A percentile compares a stretch with the other conserved stretches of the same genome.
Conservation (phyloP, 2,113 vertebrate species). For the Epinephelus fuscoguttatus region DNA sequence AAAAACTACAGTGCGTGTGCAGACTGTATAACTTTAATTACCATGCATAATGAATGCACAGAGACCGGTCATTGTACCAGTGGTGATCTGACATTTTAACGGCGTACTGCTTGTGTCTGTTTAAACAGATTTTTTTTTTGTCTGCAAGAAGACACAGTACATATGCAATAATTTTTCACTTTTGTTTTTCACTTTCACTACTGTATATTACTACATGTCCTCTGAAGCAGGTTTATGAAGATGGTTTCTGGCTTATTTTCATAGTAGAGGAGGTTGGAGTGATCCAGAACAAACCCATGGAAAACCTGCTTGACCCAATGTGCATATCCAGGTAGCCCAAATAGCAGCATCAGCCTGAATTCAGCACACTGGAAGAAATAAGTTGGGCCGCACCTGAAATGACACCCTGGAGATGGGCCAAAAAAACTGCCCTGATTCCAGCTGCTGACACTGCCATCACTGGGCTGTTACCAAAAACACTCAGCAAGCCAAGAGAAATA, state of each 20-base stretch:
- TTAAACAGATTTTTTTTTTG: background rate
- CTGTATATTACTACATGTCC: no score
- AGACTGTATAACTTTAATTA: conserved; percentile 34
- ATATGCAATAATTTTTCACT: background rate
- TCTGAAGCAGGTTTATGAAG: background rate
- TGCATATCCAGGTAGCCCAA: background rate
- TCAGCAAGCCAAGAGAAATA: no score
- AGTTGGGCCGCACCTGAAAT: no score
- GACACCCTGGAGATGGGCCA: no score
- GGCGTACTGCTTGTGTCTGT: no score
- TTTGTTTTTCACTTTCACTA: background rate
- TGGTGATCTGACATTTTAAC: conserved; percentile 20
- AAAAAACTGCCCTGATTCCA: no score
- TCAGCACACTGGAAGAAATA: no score
- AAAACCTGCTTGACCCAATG: background rate
- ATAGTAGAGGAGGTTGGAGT: background rate
- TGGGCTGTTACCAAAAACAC: no score
- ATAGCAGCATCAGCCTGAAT: no score
- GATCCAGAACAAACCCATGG: background rate
- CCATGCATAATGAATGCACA: conserved; percentile 36
- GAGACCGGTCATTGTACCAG: conserved; percentile 4
- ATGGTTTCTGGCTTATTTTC: background rate
- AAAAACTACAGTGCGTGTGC: background rate
- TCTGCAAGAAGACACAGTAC: background rate
- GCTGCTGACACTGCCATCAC: no score